Conservation (phyloP, 1,140 invertebrate genomes). For the Pristionchus pacificus region DNA sequence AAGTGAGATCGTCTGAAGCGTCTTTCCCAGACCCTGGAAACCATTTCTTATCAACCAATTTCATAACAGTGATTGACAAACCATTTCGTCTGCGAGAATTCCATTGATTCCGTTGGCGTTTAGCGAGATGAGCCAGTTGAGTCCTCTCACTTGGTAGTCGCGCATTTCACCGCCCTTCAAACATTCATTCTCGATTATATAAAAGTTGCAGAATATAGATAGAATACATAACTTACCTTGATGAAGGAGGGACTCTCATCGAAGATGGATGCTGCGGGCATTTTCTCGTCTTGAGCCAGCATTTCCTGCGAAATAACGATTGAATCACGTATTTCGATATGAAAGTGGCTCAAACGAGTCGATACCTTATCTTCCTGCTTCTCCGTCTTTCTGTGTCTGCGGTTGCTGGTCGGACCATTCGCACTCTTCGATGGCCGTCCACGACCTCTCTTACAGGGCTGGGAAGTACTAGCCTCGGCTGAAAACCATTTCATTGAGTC, state of each 20-base stretch:
- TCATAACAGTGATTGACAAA: slow-evolving; percentile 43
- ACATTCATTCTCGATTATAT: too few species aligned
- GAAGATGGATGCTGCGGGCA: slow-evolving; percentile 42
- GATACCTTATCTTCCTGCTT: slow-evolving; percentile 67
- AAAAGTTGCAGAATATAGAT: too few species aligned
- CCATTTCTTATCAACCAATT: slow-evolving; percentile 1
- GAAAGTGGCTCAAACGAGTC: background rate
- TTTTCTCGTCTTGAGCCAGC: slow-evolving; percentile 76
- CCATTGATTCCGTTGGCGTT: slow-evolving; percentile 99
- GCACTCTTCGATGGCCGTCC: slow-evolving; percentile 10
- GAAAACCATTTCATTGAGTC: too few species aligned
- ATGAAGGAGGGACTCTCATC: slow-evolving; percentile 58
- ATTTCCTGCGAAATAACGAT: slow-evolving; percentile 84
- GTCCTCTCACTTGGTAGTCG: slow-evolving; percentile 95
- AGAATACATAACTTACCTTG: too few species aligned
- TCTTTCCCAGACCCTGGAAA: slow-evolving; percentile 86
- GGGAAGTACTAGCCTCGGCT: too few species aligned
- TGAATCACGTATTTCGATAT: too few species aligned
- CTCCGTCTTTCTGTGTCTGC: slow-evolving; percentile 95
- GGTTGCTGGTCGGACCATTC: slow-evolving; percentile 59
- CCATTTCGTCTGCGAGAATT: slow-evolving; percentile 98
- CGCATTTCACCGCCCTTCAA: slow-evolving; percentile 77
- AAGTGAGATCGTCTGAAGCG: slow-evolving; percentile 94
- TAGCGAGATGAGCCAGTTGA: slow-evolving; percentile 94
- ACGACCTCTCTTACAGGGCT: too few species aligned